phyloP scores from a whole-genome alignment of 2,797 vertebrate species.

The Rhodeus uyekii region DNA sequence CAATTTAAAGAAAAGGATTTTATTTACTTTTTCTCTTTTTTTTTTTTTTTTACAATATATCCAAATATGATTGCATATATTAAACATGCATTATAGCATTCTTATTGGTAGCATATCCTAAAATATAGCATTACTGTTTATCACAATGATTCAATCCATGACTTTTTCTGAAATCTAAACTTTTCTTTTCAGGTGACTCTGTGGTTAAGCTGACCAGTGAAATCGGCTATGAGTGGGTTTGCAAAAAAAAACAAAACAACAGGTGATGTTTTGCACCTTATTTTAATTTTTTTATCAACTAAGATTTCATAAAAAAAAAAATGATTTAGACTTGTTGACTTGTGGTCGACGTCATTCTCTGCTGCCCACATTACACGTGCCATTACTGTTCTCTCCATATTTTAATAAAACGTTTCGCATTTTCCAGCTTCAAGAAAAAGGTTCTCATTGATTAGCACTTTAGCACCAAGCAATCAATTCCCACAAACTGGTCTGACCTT shows the following conservation, averaged over 20 bases:
- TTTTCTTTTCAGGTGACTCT: neutral
- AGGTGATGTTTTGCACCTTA: too few species aligned
- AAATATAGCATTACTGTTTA: neutral
- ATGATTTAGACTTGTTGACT: neutral
- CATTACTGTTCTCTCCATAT: slow-evolving; percentile 57
- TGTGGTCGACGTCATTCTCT: slow-evolving; percentile 8
- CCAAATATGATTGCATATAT: too few species aligned
- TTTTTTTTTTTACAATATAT: neutral
- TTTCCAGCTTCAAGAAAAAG: slow-evolving; percentile 73
- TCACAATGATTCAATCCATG: neutral
- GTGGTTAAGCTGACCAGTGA: neutral
- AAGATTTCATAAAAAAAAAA: too few species aligned
- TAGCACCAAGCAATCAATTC: slow-evolving; percentile 74
- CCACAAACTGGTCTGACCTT: slow-evolving; percentile 76
- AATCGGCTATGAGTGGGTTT: neutral
- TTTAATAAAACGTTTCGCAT: slow-evolving; percentile 65
- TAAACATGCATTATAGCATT: neutral
- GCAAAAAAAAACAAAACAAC: neutral
- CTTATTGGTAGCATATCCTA: neutral
- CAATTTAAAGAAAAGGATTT: too few species aligned
- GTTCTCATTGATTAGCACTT: slow-evolving; percentile 81
- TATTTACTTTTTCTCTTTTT: too few species aligned
- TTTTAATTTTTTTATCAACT: too few species aligned
- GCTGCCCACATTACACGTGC: slow-evolving; percentile 61
- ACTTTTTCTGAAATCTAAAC: neutral